A percentile compares a stretch with the other conserved stretches of the same genome.
These are phyloP conservation scores for Pedetes capensis DNA, from an alignment of 2,113 vertebrate species.

Conservation along the genomic window DNA sequence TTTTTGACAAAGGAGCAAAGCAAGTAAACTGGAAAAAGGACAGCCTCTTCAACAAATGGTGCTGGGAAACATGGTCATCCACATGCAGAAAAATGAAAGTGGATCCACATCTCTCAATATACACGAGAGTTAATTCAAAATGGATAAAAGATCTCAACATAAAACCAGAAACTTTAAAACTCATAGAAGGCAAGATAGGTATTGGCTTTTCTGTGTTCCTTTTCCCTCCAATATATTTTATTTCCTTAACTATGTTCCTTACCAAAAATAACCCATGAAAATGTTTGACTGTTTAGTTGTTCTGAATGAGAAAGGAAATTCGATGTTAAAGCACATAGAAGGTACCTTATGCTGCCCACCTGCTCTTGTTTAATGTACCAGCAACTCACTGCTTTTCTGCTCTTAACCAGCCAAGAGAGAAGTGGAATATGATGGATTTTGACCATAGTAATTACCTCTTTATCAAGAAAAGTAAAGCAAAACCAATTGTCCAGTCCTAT, in stretches of 20 bases:
- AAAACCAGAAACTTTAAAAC: too few relatives aligned
- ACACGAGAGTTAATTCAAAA: too few relatives aligned
- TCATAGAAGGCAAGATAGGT: too few relatives aligned
- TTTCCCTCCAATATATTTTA: neutral
- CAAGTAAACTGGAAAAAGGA: too few relatives aligned
- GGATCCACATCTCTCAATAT: too few relatives aligned
- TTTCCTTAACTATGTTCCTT: neutral
- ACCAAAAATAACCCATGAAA: neutral
- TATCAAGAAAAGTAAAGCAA: neutral
- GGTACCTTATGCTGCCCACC: accelerated
- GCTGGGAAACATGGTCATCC: too few relatives aligned
- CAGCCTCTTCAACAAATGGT: too few relatives aligned
- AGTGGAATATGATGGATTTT: neutral
- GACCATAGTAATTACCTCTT: neutral
- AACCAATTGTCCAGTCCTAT: neutral
- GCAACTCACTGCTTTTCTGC: accelerated
- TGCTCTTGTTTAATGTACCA: neutral
- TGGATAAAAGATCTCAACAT: too few relatives aligned
- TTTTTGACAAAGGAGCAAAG: too few relatives aligned
- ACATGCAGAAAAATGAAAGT: too few relatives aligned
- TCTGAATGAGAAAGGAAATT: neutral
- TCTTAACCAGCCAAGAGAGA: neutral
- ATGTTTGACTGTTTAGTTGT: neutral
- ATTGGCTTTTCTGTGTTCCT: neutral
- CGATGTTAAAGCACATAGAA: neutral